These are phyloP conservation scores for Dunckerocampus dactyliophorus DNA, from an alignment of 2,113 vertebrate species.

Conservation along the genomic window DNA sequence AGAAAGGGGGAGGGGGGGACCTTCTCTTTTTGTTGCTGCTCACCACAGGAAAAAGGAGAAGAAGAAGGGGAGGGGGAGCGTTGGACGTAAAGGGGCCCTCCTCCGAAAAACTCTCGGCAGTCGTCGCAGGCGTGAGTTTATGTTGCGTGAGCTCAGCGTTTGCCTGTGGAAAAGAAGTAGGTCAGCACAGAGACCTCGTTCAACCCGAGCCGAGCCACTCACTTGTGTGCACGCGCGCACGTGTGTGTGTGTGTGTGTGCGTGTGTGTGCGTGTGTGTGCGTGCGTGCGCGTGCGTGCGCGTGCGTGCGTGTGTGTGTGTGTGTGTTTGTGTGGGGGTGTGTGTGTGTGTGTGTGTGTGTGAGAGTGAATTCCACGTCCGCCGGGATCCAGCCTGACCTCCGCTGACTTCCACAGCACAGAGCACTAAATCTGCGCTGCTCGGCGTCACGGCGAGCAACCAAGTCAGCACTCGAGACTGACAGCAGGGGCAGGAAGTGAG, in stretches of 20 bases:
- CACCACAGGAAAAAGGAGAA: conserved; percentile 24
- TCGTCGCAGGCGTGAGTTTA: conserved; percentile 23
- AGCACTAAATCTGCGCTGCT: conserved; percentile 27
- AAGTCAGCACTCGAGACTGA: conserved; percentile 47
- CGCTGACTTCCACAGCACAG: conserved; percentile 34
- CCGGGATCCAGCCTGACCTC: conserved; percentile 54
- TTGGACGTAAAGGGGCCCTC: neutral
- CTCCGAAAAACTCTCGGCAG: conserved; percentile 1
- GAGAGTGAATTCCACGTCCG: conserved; percentile 58
- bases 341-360: conserved; percentile 42
- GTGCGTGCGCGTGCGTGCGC: too few relatives aligned
- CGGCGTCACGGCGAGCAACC: conserved; percentile 32
- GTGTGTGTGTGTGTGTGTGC: too few relatives aligned
- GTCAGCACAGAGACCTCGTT: conserved; percentile 59
- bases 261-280: conserved; percentile 33
- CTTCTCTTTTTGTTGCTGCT: conserved; percentile 47
- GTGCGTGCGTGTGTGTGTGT: conserved; percentile 36
- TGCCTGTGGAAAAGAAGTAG: conserved; percentile 62
- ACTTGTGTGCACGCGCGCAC: too few relatives aligned
- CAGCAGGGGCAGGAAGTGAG: conserved; percentile 5
- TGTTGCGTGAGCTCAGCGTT: conserved; percentile 25
- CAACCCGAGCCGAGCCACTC: conserved; percentile 40
- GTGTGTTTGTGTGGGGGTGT: too few relatives aligned
- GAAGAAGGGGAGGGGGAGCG: neutral
- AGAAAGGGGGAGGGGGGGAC: conserved; percentile 43